phyloP scores from a whole-genome alignment of 2,888 invertebrate genomes.

The Polylopha cassiicola region DNA sequence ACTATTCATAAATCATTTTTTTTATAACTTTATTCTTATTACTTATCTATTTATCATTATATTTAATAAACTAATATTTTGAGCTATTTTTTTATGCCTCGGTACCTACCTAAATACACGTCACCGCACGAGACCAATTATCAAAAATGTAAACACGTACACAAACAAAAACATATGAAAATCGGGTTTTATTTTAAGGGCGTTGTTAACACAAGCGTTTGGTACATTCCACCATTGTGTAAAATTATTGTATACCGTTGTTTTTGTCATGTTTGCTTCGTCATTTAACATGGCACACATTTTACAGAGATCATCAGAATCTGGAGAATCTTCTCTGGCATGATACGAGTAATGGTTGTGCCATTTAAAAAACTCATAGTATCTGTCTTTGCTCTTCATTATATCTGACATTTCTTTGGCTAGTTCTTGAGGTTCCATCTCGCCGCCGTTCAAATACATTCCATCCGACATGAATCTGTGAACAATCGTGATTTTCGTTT shows the following conservation, averaged over 20 bases:
- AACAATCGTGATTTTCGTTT: neutral
- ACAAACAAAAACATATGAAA: too few relatives aligned
- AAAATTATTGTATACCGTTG: constrained; percentile 13
- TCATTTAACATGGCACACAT: constrained; percentile 34
- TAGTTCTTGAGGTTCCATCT: constrained; percentile 25
- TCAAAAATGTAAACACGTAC: too few relatives aligned
- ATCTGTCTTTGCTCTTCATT: constrained; percentile 29
- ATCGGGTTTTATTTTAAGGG: too few relatives aligned
- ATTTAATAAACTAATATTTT: too few relatives aligned
- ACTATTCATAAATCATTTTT: too few relatives aligned
- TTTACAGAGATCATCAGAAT: constrained; percentile 35
- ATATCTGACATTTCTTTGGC: constrained; percentile 32
- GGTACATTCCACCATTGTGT: constrained; percentile 20
- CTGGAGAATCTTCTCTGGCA: constrained; percentile 26
- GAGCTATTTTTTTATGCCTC: too few relatives aligned
- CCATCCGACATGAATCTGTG: constrained; percentile 39
- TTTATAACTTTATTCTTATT: too few relatives aligned
- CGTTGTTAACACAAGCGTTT: too few relatives aligned
- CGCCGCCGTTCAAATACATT: constrained; percentile 32
- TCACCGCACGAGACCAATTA: too few relatives aligned
- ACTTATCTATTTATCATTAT: too few relatives aligned
- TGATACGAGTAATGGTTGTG: constrained; percentile 35
- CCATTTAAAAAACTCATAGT: constrained; percentile 36
- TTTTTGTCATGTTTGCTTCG: constrained; percentile 13
- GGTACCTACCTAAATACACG: too few relatives aligned